A percentile compares a stretch with the other conserved stretches of the same genome.
phyloP scores from a whole-genome alignment of 2,888 invertebrate genomes.

The Acanthosepion lycidas region DNA sequence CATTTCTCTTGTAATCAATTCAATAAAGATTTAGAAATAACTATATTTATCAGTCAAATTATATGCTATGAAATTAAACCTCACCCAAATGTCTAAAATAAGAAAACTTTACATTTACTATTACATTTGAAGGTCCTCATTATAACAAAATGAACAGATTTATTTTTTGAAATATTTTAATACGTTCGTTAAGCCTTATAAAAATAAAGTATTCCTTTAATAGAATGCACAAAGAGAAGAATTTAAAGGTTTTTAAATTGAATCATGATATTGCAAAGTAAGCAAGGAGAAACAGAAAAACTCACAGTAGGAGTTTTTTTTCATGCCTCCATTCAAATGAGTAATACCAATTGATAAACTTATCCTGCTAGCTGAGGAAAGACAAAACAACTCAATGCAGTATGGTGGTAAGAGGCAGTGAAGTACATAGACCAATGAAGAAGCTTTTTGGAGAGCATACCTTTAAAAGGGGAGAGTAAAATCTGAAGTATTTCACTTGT shows the following conservation, averaged over 20 bases:
- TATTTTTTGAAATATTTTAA: not conserved
- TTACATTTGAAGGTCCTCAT: not conserved
- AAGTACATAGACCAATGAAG: not conserved
- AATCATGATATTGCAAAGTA: not conserved
- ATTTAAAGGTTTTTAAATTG: not conserved
- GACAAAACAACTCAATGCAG: not conserved
- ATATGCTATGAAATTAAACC: too few species aligned
- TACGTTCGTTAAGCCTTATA: not conserved
- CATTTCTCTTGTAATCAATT: too few species aligned
- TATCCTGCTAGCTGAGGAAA: not conserved
- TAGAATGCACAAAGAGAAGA: not conserved
- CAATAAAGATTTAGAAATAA: too few species aligned
- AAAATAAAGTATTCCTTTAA: not conserved
- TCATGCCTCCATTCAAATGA: not conserved
- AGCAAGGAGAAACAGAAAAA: not conserved
- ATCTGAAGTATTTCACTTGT: not conserved
- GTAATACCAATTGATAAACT: slow-evolving; percentile 9
- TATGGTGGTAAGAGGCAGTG: not conserved
- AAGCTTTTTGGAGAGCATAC: slow-evolving; percentile 6
- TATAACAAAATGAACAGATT: not conserved
- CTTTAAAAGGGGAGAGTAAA: not conserved
- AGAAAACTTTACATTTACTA: not conserved
- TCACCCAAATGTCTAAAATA: not conserved
- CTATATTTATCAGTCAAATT: too few species aligned
- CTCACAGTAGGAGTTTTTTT: not conserved